Conservation (phyloP, 2,888 invertebrate genomes). For the Neria commutata region DNA sequence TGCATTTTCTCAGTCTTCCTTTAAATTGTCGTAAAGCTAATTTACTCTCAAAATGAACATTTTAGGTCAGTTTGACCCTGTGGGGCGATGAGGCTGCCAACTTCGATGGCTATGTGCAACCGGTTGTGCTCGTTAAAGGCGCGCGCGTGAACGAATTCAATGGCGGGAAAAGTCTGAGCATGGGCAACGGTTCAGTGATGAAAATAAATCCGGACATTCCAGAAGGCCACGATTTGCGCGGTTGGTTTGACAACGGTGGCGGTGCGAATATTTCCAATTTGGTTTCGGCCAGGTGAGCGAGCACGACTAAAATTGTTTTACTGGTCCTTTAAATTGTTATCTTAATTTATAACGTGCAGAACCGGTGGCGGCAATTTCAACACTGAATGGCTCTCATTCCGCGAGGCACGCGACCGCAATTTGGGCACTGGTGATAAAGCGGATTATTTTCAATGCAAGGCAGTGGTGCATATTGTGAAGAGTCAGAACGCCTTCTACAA, state of each 20-base stretch:
- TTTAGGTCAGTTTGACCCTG: constrained; percentile 77
- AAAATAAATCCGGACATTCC: constrained; percentile 88
- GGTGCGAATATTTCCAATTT: constrained; percentile 68
- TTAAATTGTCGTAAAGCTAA: too few species aligned
- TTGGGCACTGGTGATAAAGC: constrained; percentile 78
- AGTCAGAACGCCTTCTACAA: constrained; percentile 87
- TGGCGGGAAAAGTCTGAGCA: constrained; percentile 76
- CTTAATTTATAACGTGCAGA: constrained; percentile 34
- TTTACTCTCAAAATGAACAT: background rate
- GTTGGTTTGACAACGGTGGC: constrained; percentile 90
- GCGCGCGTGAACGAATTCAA: constrained; percentile 85
- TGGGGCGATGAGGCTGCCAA: constrained; percentile 91
- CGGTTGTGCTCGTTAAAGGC: constrained; percentile 86
- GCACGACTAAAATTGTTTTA: too few species aligned
- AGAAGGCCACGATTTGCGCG: constrained; percentile 83
- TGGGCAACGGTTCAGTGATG: constrained; percentile 68
- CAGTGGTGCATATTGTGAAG: constrained; percentile 77
- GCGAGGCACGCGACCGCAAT: constrained; percentile 74
- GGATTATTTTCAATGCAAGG: constrained; percentile 82
- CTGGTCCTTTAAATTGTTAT: background rate
- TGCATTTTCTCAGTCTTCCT: too few species aligned
- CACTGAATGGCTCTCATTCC: constrained; percentile 77
- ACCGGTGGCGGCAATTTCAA: constrained; percentile 62
- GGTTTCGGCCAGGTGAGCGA: constrained; percentile 69
- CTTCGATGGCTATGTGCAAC: constrained; percentile 77